Evolutionary conservation across 1,140 invertebrate species (phyloP), one percentile per base, ranked within the genome.

Genomic region (Bombus polaris): DNA sequence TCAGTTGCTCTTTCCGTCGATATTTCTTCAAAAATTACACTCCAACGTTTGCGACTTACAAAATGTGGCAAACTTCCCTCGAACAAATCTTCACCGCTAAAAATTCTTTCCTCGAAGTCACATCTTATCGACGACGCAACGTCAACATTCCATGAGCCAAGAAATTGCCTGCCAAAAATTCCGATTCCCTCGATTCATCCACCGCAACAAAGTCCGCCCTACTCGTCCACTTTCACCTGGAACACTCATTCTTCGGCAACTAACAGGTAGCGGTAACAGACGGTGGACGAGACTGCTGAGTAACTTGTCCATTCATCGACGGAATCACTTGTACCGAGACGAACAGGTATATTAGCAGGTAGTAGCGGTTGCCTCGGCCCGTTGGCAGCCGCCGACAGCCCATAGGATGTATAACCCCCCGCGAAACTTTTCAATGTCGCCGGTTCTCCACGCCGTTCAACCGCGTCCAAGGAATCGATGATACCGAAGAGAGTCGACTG

Each of bases 371-470:
- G 39, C 37, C 53, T 32, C 37, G 75, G 42, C n/a, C n/a, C 68
- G 35, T 70, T 70, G 66, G 65, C 85, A 80, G 73, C 76, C 70
- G 84, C 70, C 62, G 81, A 87, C 73, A 87, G 86, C 28, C 76
- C 68, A 37, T 39, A 77, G 85, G 32, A 89, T 72, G 73, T 78
- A 76, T 76, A 79, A 59, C 62, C 59, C 65, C 62, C 57, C 53
- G 78, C 76, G 76, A 84, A 89, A 87, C 35, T 90, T 89, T 90
- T 89, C 79, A 87, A 87, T 87, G 88, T 90, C 89, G 71, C 35
- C 28, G 88, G 62, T 82, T 89, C 72, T 74, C 85, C 75, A 89
- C 70, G 76, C n/a, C 78, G 65, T 84, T 87, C 42, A 66, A 35
- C 65, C 62, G 42, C 35, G 44, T 71, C 70, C 39, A 39, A 37